Evolutionary conservation across 2,888 invertebrate genomes (phyloP), one percentile per base, ranked within the genome.

Genomic region (Andricus curvator): DNA sequence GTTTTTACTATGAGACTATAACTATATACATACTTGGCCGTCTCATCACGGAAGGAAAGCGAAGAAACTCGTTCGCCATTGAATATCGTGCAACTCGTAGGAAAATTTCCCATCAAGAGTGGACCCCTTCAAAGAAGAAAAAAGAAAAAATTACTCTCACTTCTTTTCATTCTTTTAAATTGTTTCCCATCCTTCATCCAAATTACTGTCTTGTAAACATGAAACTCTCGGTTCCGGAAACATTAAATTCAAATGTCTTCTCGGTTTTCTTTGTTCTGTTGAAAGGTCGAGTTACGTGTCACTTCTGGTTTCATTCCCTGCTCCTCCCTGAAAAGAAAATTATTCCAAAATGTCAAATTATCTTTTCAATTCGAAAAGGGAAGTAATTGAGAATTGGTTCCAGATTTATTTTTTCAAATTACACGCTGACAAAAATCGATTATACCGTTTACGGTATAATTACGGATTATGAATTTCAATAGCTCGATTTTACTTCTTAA

Each of bases 1-100:
- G 51, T 67, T 78, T 66, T 41, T 37, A n/a, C 37, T n/a, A 37
- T 29, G 41, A 66, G 66, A 8, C 37, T 66, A 66, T 37, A 66
- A 6, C 66, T 66, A 66, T 66, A 64, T 25, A 22, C 17, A 64
- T 65, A 65, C 15, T 65, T 33, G 37, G 6, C 33, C 37, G 33
- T 65, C 37, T 65, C 65, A 20, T 65, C 37, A 29, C 29, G 66
- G 29, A 33, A 66, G 66, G 33, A 66, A 66, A 66, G 33, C 37
- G n/a, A 60, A n/a, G 60, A 22, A 60, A 22, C 60, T 60, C 60
- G 60, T 60, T 60, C 60, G 22, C 60, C n/a, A 60, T 22, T 60
- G 60, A 60, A 60, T 60, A 60, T 9, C 20, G 22, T 65, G 29
- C 33, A 29, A 64, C 25, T 4, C 5, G 64, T 15, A 9, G 29